These are phyloP conservation scores for Andrena flavipes DNA, from an alignment of 2,888 invertebrate genomes.

Conservation along the genomic window DNA sequence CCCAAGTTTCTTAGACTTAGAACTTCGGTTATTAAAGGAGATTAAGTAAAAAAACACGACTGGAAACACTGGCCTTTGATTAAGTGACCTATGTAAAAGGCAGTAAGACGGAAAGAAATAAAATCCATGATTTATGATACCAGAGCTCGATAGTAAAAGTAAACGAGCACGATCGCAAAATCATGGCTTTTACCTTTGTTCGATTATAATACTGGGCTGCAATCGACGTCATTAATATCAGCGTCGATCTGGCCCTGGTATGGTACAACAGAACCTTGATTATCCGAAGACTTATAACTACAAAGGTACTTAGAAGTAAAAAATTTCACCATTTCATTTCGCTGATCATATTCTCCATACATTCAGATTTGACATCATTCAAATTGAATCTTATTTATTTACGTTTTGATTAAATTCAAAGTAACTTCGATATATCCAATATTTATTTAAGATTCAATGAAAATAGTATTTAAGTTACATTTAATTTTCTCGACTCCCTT, in stretches of 20 bases:
- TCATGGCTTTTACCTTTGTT: conserved; percentile 22
- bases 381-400: background rate
- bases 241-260: conserved; percentile 11
- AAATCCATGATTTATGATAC: conserved; percentile 33
- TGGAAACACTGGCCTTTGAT: conserved; percentile 46
- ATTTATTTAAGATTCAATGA: background rate
- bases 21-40: background rate
- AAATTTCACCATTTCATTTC: background rate
- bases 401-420: background rate
- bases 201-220: conserved; percentile 26
- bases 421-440: too few relatives aligned
- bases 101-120: conserved; percentile 10
- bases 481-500: background rate
- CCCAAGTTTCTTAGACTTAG: background rate
- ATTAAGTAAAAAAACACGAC: background rate
- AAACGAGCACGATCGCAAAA: conserved; percentile 29
- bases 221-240: conserved; percentile 33
- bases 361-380: background rate
- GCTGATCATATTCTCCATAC: background rate
- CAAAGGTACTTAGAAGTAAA: background rate
- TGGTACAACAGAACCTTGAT: conserved; percentile 47
- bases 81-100: background rate
- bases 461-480: background rate
- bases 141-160: conserved; percentile 29
- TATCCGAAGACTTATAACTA: conserved; percentile 23